Percentiles rank a stretch among this genome's conserved stretches.
Evolutionary conservation across 2,797 vertebrate genomes (phyloP).

Genomic region (Merluccius polli): DNA sequence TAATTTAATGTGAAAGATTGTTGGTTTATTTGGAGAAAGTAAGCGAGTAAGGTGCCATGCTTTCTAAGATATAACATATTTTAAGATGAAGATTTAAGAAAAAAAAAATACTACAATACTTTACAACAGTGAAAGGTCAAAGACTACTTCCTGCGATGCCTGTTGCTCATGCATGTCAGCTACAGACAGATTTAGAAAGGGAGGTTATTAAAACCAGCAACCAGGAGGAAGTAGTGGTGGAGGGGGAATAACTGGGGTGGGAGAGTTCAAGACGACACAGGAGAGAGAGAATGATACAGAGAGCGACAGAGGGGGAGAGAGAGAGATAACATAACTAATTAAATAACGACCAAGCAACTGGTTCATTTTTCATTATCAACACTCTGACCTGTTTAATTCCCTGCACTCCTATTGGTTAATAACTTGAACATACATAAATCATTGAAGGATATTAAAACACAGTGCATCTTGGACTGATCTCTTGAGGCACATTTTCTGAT

Average conservation of each 20-base stretch:
- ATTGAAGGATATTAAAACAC: neutral
- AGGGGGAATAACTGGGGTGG: no score
- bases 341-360: slow-evolving; percentile 18
- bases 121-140: neutral
- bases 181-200: neutral
- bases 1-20: neutral
- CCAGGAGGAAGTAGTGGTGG: slow-evolving; percentile 4
- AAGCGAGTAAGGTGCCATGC: neutral
- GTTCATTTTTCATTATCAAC: slow-evolving; percentile 36
- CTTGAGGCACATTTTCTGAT: neutral
- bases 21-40: neutral
- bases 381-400: slow-evolving; percentile 14
- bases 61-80: neutral
- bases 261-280: no score
- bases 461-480: neutral
- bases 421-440: slow-evolving; percentile 12
- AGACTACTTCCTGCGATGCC: no score
- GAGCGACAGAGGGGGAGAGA: neutral
- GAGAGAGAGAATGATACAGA: neutral
- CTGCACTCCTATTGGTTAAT: slow-evolving; percentile 25
- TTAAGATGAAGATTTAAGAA: neutral
- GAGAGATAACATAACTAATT: slow-evolving; percentile 17
- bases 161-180: no score
- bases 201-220: neutral
- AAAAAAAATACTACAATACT: neutral